Evolutionary conservation across 2,888 invertebrate genomes (phyloP), one percentile per base, ranked within the genome.

Genomic region (Beris chalybata): DNA sequence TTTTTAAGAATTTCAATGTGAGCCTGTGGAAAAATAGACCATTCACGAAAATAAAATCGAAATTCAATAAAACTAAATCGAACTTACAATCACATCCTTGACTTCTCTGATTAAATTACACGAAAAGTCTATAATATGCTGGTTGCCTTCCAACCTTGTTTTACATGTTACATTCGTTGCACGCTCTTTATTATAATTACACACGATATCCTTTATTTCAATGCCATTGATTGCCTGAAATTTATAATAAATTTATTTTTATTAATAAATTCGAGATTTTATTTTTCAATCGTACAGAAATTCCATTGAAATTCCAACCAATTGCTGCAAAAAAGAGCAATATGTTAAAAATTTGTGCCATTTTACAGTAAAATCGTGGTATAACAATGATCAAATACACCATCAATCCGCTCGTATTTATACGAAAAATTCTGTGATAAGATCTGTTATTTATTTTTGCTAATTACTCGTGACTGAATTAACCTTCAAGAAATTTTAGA

Each of bases 51-150:
- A 15, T 48, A 15, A 2, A 30, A 54, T n/a, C 1, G 4, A 31
- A 11, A 31, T 30, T 31, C n/a, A 11, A 12, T 29, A n/a, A 22
- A 31, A 13, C 1, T 59, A 9, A 47, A 3, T 11, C 4, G 6
- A 47, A 57, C 57, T 52, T 65, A 65, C 65, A 22, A 65, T 58
- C 5, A 65, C 52, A 58, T 65, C 65, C 4, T 57, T 56, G 11
- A 65, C 58, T 32, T 65, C 65, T 12, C 43, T 48, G n/a, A 57
- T 9, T 12, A 65, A 29, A 7, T 57, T 65, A 22, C 22, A 15
- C n/a, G 52, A 50, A 15, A 65, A 57, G 29, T 65, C 57, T 50
- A 65, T n/a, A 43, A 57, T 57, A 9, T 56, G 54, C 6, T 54
- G 30, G 12, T 43, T 43, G 22, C 15, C 57, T 3, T 45, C 44